Evolutionary conservation across 1,140 invertebrate species (phyloP), one percentile per base, ranked within the genome.

Genomic region (Capitella teleta): DNA sequence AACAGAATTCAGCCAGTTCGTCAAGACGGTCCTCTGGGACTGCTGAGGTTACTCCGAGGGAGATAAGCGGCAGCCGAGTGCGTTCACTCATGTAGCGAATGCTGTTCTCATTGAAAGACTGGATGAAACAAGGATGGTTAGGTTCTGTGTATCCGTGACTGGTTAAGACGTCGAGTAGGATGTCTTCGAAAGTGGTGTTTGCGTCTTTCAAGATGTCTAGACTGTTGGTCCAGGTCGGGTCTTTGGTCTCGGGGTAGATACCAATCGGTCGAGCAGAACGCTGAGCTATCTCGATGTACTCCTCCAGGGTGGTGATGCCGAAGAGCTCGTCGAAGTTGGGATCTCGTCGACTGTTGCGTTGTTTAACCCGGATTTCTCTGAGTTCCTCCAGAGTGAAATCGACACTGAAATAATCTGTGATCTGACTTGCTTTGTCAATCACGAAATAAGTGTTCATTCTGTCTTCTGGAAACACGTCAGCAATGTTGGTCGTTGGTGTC

Each of bases 381-480:
- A 47, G 26, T 36, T 53, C 52, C 6, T 41, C 46, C 32, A 60
- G 45, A 5, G 52, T 58, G 25, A 61, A 60, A 36, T 62, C 56
- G 25, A 46, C 41, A 14, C 52, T 56, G 38, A 61, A 60, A 52
- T 58, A 61, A 37, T 61, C 50, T 24, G 54, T 52, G 3, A 43
- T 21, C n/a, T 55, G 53, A 18, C 30, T 47, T n/a, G 8, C 5
- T 41, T 43, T 10, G 19, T 44, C 32, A 6, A 21, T 30, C 14
- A 52, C 43, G 32, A 28, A 55, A 49, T 52, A 52, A 2, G 48
- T 53, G 18, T 36, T 26, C 10, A 30, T 45, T 1, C 49, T 26
- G 2, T 30, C 40, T 10, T 51, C 51, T 0, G 54, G 25, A 36
- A 52, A 54, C 28, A 43, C 34, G 2, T 28, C 10, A 12, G 37